Evolutionary conservation across 1,140 invertebrate genomes (phyloP).

Genomic region (Halesus radiatus): DNA sequence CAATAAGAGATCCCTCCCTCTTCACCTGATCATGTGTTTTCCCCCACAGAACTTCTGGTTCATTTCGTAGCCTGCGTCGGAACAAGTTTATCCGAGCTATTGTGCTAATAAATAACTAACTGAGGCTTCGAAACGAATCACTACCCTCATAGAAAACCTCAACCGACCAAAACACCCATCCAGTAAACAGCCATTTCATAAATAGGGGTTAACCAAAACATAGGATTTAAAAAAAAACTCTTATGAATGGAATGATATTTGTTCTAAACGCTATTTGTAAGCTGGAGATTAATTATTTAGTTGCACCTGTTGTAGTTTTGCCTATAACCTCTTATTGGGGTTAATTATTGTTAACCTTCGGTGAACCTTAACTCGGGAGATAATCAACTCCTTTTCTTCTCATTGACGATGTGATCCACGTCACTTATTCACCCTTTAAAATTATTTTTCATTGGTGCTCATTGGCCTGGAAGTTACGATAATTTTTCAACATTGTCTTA

Average conservation of each 20-base stretch:
- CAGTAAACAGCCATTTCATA: background rate
- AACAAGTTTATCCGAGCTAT: constrained; percentile 38
- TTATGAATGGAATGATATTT: no score
- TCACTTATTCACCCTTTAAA: background rate
- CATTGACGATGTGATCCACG: background rate
- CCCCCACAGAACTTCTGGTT: background rate
- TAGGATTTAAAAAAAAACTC: no score
- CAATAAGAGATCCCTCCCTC: constrained; percentile 1
- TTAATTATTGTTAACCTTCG: constrained; percentile 43
- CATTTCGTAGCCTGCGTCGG: constrained; percentile 4
- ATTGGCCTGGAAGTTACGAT: background rate
- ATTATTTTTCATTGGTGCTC: background rate
- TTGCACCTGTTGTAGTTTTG: background rate
- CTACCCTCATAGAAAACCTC: background rate
- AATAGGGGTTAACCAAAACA: background rate
- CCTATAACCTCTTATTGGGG: background rate
- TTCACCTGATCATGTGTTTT: constrained; percentile 23
- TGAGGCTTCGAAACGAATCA: constrained; percentile 32
- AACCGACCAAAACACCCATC: background rate
- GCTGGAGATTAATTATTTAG: background rate
- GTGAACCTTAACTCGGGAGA: background rate
- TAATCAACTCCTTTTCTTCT: constrained; percentile 28
- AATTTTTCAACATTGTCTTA: no score
- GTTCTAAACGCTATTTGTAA: background rate
- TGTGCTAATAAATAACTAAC: constrained; percentile 33